Evolutionary conservation across 2,113 vertebrate species (phyloP), one percentile per base, ranked within the genome.

Genomic region (Urocynchramus pylzowi): DNA sequence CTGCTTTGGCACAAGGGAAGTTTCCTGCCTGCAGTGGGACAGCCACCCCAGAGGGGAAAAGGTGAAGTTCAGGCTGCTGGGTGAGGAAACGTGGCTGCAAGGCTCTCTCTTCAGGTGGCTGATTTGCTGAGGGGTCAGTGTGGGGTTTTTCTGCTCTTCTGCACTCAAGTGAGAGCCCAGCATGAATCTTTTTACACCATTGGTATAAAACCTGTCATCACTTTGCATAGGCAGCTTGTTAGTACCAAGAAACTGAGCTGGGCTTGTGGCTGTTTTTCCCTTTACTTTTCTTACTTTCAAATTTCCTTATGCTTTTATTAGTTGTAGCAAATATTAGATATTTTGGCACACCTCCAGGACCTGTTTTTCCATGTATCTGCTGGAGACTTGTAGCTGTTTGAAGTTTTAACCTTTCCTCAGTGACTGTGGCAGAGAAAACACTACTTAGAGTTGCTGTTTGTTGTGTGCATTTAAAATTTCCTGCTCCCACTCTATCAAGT

Each of bases 341-440:
- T 70, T 80, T 81, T 77, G n/a, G 47, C 68, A 90, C 9, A 74
- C 27, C 8, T 27, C 35, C 68, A 81, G 52, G 52, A 89, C 47
- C 39, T 69, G 20, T 49, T 90, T 92, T 86, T 9, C 42, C 33
- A 13, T 11, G 3, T 70, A 24, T 52, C 68, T 86, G 30, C 60
- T 57, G 75, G 37, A 74, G 16, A 45, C 18, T 68, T 91, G 33
- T 30, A 79, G 33, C 33, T 41, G 35, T 81, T 82, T 74, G 64
- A 76, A 87, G 87, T 70, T 89, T 89, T 84, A 92, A 84, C 50
- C 69, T 95, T 95, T 81, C 69, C 31, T 71, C 24, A 6, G 56
- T 68, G 60, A 41, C 59, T 56, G 49, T 67, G 54, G 22, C 52
- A 87, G 76, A 68, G 73, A 64, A 84, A 92, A 84, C 71, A 16